Evolutionary conservation across 2,888 invertebrate genomes (phyloP), one percentile per base, ranked within the genome.

Genomic region (Clusia tigrina): DNA sequence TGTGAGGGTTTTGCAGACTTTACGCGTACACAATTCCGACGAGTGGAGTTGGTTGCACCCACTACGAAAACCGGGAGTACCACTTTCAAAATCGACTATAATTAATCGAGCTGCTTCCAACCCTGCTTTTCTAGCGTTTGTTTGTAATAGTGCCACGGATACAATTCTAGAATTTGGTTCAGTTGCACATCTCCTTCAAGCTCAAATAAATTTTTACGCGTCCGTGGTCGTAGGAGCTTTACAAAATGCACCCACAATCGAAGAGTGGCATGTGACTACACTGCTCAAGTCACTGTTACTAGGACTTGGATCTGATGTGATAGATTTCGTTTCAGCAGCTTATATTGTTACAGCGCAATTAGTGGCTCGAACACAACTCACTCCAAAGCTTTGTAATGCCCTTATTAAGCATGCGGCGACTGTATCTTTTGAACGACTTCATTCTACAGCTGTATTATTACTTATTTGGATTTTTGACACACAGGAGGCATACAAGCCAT

Each of bases 121-220:
- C 74, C 84, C 86, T 18, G 85, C 85, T 5, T 89, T 93, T 65
- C 77, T 92, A 12, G 86, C 88, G 71, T 88, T 89, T 65, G 78
- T 93, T 17, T 89, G 89, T 57, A 85, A 86, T 42, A 86, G 87
- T 69, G 86, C 90, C 0, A 73, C 85, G 0, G 79, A 83, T 37
- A 86, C 89, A 1, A 87, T 92, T 0, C 86, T 88, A 58, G 86
- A 87, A 65, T 87, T 88, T 78, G 86, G 85, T 1, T 64, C 75
- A 1, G 20, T 6, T 2, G 88, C 90, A 0, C 82, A 86, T 42
- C 85, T 87, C 42, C 82, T 94, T 10, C 89, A 89, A 58, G 89
- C 91, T 0, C 86, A 93, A 1, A 90, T 91, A 76, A 91, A 91
- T 9, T 96, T 96, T 82, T 94, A 91, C 78, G 90, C 92, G 57